phyloP scores from a whole-genome alignment of 2,797 vertebrate species.

The Rhinella marina region DNA sequence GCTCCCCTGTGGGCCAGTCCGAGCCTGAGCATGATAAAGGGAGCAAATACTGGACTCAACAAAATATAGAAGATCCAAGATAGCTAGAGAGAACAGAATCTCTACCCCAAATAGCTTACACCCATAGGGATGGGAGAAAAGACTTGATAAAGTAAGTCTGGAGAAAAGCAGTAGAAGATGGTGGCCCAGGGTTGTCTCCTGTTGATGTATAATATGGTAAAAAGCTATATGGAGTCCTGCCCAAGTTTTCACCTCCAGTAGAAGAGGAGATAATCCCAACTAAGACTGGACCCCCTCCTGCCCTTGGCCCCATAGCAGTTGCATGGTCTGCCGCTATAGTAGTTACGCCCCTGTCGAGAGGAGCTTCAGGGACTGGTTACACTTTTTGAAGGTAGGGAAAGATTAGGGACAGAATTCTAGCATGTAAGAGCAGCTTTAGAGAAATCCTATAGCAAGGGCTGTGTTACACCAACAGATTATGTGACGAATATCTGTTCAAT shows the following conservation, averaged over 20 bases:
- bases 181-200: too few species aligned
- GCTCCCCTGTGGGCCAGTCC: too few species aligned
- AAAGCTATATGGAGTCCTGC: background rate
- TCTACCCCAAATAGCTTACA: too few species aligned
- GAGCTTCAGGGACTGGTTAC: background rate
- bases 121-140: background rate
- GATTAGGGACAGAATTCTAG: background rate
- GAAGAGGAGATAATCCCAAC: too few species aligned
- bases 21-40: background rate
- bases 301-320: too few species aligned
- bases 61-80: background rate
- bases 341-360: too few species aligned
- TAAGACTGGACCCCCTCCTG: too few species aligned
- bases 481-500: too few species aligned
- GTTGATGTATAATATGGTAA: background rate
- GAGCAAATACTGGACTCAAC: background rate
- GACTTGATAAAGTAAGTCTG: background rate
- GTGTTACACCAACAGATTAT: too few species aligned
- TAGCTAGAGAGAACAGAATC: too few species aligned
- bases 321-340: too few species aligned
- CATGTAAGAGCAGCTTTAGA: background rate
- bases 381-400: background rate
- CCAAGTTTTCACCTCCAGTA: too few species aligned
- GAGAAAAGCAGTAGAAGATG: background rate
- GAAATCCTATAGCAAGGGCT: background rate